These are phyloP conservation scores for Rotaria socialis DNA, from an alignment of 2,888 invertebrate genomes.

Conservation along the genomic window DNA sequence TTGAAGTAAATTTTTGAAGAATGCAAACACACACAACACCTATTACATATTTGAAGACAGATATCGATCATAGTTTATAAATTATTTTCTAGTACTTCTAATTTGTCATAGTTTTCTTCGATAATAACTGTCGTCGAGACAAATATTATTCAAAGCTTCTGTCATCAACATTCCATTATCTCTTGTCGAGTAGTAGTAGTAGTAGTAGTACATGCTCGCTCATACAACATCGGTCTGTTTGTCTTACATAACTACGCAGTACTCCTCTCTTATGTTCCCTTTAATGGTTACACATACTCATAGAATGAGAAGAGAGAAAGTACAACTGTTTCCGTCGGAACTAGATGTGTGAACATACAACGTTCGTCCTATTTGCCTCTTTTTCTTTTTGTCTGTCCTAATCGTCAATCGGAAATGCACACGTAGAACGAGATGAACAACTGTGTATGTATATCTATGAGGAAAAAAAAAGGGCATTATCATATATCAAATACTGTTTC, in stretches of 20 bases:
- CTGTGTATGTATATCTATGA: slow-evolving; percentile 13
- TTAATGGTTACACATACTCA: not conserved
- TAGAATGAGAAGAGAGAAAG: not conserved
- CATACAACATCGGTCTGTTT: slow-evolving; percentile 10
- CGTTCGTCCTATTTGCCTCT: not conserved
- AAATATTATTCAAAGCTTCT: not conserved
- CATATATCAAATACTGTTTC: not conserved
- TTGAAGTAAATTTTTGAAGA: not conserved
- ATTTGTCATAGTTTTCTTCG: not conserved
- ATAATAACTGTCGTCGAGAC: not conserved
- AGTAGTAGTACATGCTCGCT: not conserved
- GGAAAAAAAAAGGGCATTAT: not conserved
- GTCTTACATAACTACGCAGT: slow-evolving; percentile 9
- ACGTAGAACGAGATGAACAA: not conserved
- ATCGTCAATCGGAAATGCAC: slow-evolving; percentile 13
- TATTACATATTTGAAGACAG: not conserved
- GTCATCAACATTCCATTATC: slow-evolving; percentile 5
- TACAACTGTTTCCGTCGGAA: slow-evolving; percentile 21
- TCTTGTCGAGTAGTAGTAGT: not conserved
- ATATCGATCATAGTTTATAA: not conserved
- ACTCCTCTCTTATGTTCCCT: not conserved
- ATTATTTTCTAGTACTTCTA: not conserved
- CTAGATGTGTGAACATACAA: slow-evolving; percentile 8
- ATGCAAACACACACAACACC: not conserved
- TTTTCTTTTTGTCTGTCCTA: not conserved